Conservation (phyloP, 2,888 invertebrate genomes). For the Tethea ocularis region DNA sequence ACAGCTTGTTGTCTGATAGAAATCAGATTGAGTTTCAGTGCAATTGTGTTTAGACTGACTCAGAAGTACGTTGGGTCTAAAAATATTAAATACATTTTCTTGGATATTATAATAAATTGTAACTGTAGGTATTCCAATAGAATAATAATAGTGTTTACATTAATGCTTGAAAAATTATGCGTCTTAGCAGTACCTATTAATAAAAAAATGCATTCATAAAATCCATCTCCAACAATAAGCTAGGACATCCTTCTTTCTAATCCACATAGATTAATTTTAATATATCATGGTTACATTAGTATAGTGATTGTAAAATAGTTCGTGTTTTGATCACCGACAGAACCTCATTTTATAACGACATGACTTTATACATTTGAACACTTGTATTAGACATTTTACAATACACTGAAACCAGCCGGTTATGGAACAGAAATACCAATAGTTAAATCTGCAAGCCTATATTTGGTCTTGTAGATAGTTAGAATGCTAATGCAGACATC, state of each 20-base stretch:
- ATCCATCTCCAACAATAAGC: too few relatives aligned
- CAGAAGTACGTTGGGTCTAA: constrained; percentile 14
- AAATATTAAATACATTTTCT: too few relatives aligned
- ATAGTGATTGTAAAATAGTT: background rate
- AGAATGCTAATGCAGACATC: constrained; percentile 28
- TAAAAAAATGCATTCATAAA: too few relatives aligned
- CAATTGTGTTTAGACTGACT: constrained; percentile 34
- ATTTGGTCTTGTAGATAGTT: constrained; percentile 35
- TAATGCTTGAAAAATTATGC: too few relatives aligned
- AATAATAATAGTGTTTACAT: too few relatives aligned
- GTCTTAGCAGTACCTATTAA: too few relatives aligned
- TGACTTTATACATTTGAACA: constrained; percentile 14
- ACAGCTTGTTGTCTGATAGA: constrained; percentile 38
- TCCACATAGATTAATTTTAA: background rate
- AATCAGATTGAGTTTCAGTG: constrained; percentile 48
- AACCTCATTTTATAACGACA: background rate
- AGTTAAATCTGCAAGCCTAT: constrained; percentile 26
- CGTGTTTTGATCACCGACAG: constrained; percentile 2
- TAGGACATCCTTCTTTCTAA: too few relatives aligned
- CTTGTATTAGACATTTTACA: constrained; percentile 24
- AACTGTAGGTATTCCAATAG: too few relatives aligned
- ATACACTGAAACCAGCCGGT: constrained; percentile 32
- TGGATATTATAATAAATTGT: too few relatives aligned
- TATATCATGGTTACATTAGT: background rate
- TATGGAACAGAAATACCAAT: constrained; percentile 16